These are phyloP conservation scores for Galaxias olidus DNA, from an alignment of 2,797 vertebrate genomes.

Conservation along the genomic window DNA sequence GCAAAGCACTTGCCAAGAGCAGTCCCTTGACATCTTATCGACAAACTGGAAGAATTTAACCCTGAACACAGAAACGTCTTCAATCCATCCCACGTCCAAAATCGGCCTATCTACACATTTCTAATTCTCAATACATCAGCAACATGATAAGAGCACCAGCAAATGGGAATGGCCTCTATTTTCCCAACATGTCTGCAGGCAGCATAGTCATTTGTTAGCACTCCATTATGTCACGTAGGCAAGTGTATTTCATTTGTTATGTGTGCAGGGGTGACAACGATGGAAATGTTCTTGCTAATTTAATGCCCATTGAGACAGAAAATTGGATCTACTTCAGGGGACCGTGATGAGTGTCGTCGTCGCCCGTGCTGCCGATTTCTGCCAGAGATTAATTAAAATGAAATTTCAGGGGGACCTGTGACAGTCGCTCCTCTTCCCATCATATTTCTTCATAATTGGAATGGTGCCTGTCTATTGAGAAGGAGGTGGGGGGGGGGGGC, in stretches of 20 bases:
- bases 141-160: conserved; percentile 27
- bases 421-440: conserved; percentile 60
- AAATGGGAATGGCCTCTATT: conserved; percentile 21
- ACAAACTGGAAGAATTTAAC: conserved; percentile 20
- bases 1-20: conserved; percentile 22
- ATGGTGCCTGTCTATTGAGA: conserved; percentile 43
- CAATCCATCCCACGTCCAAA: conserved; percentile 8
- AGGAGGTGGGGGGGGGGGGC: conserved; percentile 33
- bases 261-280: conserved; percentile 61
- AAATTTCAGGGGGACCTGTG: conserved; percentile 64
- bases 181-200: conserved; percentile 8
- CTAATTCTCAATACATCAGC: conserved; percentile 22
- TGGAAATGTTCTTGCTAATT: conserved; percentile 77
- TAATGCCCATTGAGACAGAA: conserved; percentile 79
- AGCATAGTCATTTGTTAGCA: conserved; percentile 63
- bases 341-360: conserved; percentile 54
- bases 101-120: conserved; percentile 37
- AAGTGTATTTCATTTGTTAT: conserved; percentile 71
- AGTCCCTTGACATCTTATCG: conserved; percentile 1
- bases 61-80: conserved; percentile 18
- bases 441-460: conserved; percentile 75
- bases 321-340: conserved; percentile 75
- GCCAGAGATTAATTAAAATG: conserved; percentile 76
- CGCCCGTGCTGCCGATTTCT: conserved; percentile 67
- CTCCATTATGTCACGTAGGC: conserved; percentile 63